These are phyloP conservation scores for Lamellibrachia satsuma DNA, from an alignment of 2,888 invertebrate genomes.

Conservation along the genomic window DNA sequence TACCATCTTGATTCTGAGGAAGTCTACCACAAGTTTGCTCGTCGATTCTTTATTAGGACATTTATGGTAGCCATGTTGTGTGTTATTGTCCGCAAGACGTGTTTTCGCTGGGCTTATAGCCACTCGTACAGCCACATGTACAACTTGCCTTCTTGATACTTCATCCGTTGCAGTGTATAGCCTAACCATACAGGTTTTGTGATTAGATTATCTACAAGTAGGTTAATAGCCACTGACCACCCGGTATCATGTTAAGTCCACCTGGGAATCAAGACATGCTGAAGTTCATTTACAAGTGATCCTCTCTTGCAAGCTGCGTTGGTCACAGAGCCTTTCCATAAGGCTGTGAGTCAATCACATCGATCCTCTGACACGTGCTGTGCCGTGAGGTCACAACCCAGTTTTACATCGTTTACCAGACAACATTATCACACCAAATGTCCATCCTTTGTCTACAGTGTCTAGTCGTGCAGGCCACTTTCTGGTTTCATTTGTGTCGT, in stretches of 20 bases:
- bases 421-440: background rate
- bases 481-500: background rate
- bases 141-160: background rate
- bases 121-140: background rate
- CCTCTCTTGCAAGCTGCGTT: background rate
- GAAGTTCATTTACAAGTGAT: slow-evolving; percentile 11
- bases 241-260: background rate
- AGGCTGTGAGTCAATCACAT: background rate
- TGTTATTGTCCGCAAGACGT: background rate
- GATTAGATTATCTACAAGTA: slow-evolving; percentile 12
- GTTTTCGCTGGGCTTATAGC: background rate
- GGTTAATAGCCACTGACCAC: background rate
- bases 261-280: background rate
- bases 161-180: background rate
- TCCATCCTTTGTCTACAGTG: background rate
- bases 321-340: background rate
- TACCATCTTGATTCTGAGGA: background rate
- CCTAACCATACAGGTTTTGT: slow-evolving; percentile 3
- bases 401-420: background rate
- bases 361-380: background rate
- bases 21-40: background rate
- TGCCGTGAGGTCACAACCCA: background rate
- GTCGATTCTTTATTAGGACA: background rate
- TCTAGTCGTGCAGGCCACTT: background rate
- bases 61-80: background rate